A percentile compares a stretch with the other conserved stretches of the same genome.
Evolutionary conservation across 2,113 vertebrate genomes (phyloP).

Genomic region (Morone saxatilis): DNA sequence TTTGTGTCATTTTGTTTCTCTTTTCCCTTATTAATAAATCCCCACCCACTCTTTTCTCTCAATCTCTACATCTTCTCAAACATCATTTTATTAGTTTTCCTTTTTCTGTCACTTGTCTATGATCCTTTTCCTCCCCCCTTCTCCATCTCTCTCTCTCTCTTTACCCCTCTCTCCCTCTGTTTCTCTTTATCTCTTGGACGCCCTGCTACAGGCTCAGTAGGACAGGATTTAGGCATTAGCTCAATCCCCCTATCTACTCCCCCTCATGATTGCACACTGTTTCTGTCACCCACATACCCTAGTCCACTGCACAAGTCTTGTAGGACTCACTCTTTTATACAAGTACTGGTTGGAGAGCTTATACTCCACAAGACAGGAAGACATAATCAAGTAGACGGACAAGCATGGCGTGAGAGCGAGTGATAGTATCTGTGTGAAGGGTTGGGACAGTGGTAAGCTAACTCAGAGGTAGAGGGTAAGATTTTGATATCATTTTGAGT

Average conservation of each 20-base stretch:
- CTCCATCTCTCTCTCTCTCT: slow-evolving; percentile 38
- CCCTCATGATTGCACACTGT: slow-evolving; percentile 73
- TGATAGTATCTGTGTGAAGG: slow-evolving; percentile 2
- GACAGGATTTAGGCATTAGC: slow-evolving; percentile 79
- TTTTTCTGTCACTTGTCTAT: slow-evolving; percentile 45
- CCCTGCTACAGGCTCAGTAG: slow-evolving; percentile 72
- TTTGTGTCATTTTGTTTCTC: slow-evolving; percentile 15
- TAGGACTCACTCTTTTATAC: slow-evolving; percentile 52
- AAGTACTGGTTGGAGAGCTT: slow-evolving; percentile 47
- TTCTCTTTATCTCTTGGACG: slow-evolving; percentile 72
- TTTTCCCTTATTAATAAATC: slow-evolving; percentile 47
- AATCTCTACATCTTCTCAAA: slow-evolving; percentile 41
- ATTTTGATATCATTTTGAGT: slow-evolving; percentile 34
- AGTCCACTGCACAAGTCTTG: slow-evolving; percentile 60
- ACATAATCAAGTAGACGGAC: slow-evolving; percentile 46
- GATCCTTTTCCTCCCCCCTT: slow-evolving; percentile 27
- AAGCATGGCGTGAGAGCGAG: slow-evolving; percentile 12
- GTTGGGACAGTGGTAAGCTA: slow-evolving; percentile 12
- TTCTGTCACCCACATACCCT: slow-evolving; percentile 66
- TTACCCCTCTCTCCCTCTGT: slow-evolving; percentile 52
- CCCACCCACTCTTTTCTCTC: slow-evolving; percentile 22
- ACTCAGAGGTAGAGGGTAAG: slow-evolving; percentile 27
- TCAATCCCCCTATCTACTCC: slow-evolving; percentile 74
- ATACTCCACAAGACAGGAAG: slow-evolving; percentile 52
- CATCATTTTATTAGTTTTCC: slow-evolving; percentile 41